Evolutionary conservation across 2,113 vertebrate genomes (phyloP).

Genomic region (Notiomystis cincta): DNA sequence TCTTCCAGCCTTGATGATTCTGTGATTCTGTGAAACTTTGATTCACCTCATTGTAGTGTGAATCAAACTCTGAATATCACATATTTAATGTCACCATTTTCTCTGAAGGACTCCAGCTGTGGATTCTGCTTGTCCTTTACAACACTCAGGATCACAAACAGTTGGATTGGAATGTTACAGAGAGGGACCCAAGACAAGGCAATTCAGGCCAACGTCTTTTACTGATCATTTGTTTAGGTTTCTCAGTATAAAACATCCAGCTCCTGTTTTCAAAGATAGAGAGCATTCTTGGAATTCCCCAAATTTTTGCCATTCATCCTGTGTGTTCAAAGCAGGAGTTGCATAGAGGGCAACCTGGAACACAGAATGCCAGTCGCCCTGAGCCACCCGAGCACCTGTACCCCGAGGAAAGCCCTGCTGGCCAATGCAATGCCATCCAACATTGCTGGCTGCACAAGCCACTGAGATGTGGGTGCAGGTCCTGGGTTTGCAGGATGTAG

Average conservation of each 20-base stretch:
- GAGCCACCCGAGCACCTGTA: background rate
- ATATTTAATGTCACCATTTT: background rate
- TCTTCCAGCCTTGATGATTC: background rate
- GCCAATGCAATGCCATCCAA: background rate
- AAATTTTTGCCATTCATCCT: background rate
- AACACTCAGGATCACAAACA: background rate
- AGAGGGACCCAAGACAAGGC: background rate
- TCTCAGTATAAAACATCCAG: background rate
- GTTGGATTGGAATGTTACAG: background rate
- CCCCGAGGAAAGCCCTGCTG: background rate
- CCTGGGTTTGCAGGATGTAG: background rate
- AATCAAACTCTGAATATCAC: background rate
- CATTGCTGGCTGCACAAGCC: background rate
- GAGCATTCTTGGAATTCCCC: background rate
- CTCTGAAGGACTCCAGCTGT: background rate
- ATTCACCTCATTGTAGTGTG: background rate
- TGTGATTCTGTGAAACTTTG: background rate
- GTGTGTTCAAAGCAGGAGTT: background rate
- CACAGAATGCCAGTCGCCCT: accelerated
- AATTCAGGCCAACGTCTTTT: background rate
- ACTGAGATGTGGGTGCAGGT: background rate
- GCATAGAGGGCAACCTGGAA: background rate
- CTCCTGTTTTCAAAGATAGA: background rate
- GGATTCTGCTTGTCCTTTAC: background rate
- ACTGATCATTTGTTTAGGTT: background rate